Conservation (phyloP, 2,113 vertebrate genomes). For the Scalopus aquaticus region DNA sequence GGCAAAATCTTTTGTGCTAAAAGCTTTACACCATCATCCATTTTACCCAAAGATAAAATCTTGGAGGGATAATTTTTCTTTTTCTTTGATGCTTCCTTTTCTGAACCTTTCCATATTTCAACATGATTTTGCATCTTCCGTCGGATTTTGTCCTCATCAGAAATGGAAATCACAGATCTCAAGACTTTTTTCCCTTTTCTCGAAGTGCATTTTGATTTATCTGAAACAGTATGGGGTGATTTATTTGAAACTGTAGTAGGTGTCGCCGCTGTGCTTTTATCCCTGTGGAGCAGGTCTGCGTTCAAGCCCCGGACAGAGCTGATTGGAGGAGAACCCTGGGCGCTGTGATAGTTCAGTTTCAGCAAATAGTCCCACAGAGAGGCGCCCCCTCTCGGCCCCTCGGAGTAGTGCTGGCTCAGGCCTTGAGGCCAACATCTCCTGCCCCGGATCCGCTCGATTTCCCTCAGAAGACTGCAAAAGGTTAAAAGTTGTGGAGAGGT, state of each 20-base stretch:
- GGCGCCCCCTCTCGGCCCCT: background rate
- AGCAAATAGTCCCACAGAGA: background rate
- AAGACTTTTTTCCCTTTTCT: slow-evolving; percentile 23
- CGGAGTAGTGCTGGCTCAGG: background rate
- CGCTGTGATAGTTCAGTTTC: slow-evolving; percentile 13
- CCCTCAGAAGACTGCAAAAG: slow-evolving; percentile 67
- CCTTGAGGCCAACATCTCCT: slow-evolving; percentile 23
- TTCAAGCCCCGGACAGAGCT: background rate
- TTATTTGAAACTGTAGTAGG: background rate
- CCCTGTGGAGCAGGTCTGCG: background rate
- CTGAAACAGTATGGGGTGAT: too few relatives aligned
- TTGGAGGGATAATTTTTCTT: background rate
- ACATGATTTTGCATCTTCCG: background rate
- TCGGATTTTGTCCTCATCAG: slow-evolving; percentile 9
- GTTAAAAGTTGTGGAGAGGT: background rate
- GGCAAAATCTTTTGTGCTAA: background rate
- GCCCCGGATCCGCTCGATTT: background rate
- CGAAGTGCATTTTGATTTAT: background rate
- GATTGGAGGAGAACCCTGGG: background rate
- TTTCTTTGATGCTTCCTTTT: background rate
- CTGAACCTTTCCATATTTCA: background rate
- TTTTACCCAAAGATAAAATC: background rate
- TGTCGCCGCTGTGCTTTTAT: background rate
- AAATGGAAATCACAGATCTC: background rate
- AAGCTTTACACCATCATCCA: background rate